phyloP scores from a whole-genome alignment of 2,797 vertebrate species.

The Adrianichthys oophorus region DNA sequence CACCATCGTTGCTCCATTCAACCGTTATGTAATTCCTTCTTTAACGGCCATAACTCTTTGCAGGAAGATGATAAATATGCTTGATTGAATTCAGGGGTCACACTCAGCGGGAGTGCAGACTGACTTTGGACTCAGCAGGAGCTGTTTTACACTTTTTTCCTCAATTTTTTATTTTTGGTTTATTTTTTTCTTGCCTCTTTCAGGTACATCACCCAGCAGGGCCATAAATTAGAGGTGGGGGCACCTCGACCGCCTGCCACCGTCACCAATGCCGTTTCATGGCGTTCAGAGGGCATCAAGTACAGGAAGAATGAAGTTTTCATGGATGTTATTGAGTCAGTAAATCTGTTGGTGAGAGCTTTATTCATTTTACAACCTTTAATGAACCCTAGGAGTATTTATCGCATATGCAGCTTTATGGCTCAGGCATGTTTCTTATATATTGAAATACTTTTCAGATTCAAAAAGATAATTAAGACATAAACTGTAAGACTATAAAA shows the following conservation, averaged over 20 bases:
- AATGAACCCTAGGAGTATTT: not conserved
- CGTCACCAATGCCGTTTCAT: conserved; percentile 84
- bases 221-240: conserved; percentile 82
- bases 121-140: conserved; percentile 20
- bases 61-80: conserved; percentile 1
- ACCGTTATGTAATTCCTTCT: not conserved
- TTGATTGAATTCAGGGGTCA: conserved; percentile 1
- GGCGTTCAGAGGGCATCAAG: conserved; percentile 85
- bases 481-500: too few relatives aligned
- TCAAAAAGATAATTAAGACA: too few relatives aligned
- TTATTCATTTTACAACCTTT: conserved; percentile 4
- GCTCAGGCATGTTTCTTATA: too few relatives aligned
- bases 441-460: too few relatives aligned
- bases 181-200: conserved; percentile 25
- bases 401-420: too few relatives aligned
- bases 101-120: conserved; percentile 8
- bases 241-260: conserved; percentile 83
- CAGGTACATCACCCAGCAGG: conserved; percentile 85
- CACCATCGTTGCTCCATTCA: not conserved
- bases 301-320: conserved; percentile 87
- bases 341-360: conserved; percentile 80
- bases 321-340: conserved; percentile 85
- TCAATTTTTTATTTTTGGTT: conserved; percentile 1
- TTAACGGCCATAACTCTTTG: conserved; percentile 6
- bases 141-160: not conserved